Percentiles rank a stretch among this genome's conserved stretches.
Evolutionary conservation across 2,113 vertebrate species (phyloP).

Genomic region (Chitala chitala): DNA sequence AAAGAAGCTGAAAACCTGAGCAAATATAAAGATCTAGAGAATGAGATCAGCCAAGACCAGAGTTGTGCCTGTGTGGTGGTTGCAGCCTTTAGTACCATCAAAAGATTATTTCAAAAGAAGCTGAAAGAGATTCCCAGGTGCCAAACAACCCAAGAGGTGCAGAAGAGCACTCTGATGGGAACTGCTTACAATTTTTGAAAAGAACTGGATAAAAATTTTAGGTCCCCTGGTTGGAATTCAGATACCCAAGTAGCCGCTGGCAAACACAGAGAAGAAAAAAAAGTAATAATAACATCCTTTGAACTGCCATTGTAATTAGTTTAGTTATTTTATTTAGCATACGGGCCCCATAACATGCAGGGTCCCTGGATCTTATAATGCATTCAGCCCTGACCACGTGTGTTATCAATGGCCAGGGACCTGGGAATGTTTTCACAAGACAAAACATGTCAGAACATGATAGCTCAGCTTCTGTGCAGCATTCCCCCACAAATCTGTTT

Average conservation of each 20-base stretch:
- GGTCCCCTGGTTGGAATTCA: too few relatives aligned
- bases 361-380: background rate
- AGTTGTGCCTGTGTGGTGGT: background rate
- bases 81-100: background rate
- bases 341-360: too few relatives aligned
- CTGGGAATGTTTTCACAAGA: background rate
- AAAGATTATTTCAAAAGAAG: background rate
- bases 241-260: too few relatives aligned
- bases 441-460: background rate
- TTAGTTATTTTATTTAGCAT: too few relatives aligned
- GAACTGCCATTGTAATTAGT: too few relatives aligned
- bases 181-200: too few relatives aligned
- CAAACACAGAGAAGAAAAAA: too few relatives aligned
- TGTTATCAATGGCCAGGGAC: too few relatives aligned
- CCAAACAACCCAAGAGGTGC: background rate
- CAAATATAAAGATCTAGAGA: background rate
- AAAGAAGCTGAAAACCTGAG: background rate
- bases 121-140: background rate
- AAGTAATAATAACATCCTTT: too few relatives aligned
- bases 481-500: background rate
- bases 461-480: background rate
- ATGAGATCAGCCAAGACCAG: background rate
- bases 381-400: too few relatives aligned
- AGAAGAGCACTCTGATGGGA: too few relatives aligned
- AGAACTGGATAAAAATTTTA: too few relatives aligned